Conservation (phyloP, 2,888 invertebrate species). For the Parnassius mnemosyne region DNA sequence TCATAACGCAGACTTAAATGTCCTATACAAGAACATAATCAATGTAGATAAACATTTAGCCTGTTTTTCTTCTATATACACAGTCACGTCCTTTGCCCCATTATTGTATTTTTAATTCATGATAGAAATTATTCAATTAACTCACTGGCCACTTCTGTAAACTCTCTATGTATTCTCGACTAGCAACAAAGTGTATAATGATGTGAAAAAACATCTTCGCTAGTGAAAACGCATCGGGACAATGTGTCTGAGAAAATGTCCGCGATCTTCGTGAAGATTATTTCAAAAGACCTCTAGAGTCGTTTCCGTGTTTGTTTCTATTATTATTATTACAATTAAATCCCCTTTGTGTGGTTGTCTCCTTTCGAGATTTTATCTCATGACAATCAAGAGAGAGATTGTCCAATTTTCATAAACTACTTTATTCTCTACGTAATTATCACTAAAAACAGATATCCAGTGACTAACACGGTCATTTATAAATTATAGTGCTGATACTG, state of each 20-base stretch:
- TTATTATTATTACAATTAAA: conserved; percentile 28
- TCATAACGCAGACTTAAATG: too few relatives aligned
- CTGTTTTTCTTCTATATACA: too few relatives aligned
- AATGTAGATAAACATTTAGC: too few relatives aligned
- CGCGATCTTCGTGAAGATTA: conserved; percentile 41
- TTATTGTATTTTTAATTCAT: background rate
- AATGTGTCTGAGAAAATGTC: conserved; percentile 48
- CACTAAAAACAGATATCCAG: too few relatives aligned
- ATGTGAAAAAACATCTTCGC: conserved; percentile 63
- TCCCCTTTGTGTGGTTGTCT: conserved; percentile 22
- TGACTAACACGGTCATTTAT: too few relatives aligned
- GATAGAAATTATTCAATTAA: conserved; percentile 27
- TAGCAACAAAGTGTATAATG: conserved; percentile 44
- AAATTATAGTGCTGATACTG: too few relatives aligned
- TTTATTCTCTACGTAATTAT: too few relatives aligned
- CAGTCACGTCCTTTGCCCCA: too few relatives aligned
- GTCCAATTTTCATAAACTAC: too few relatives aligned
- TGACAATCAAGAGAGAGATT: background rate
- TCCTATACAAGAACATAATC: too few relatives aligned
- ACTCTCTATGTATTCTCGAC: conserved; percentile 35
- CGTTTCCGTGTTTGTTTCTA: conserved; percentile 43
- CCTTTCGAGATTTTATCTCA: conserved; percentile 1
- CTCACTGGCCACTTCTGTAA: conserved; percentile 27
- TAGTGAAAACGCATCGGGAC: conserved; percentile 42
- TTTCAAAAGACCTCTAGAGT: conserved; percentile 33